phyloP scores from a whole-genome alignment of 1,140 invertebrate genomes.

The Drosophila ercepeae region DNA sequence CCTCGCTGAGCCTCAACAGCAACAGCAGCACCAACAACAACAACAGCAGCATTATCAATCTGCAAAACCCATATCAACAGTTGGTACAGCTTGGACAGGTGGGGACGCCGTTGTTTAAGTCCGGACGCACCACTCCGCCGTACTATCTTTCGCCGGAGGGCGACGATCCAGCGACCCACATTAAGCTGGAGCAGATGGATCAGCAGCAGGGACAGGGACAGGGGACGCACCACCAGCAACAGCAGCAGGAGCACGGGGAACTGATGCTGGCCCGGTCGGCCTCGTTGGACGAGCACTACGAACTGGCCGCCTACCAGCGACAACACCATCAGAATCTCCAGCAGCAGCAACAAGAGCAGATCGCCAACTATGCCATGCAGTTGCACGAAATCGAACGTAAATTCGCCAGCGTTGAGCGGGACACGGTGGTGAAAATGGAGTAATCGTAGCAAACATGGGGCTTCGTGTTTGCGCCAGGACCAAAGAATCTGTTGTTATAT shows the following conservation, averaged over 20 bases:
- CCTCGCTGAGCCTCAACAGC: constrained; percentile 50
- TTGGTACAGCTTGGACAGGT: constrained; percentile 47
- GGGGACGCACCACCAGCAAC: too few relatives aligned
- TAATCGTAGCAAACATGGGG: constrained; percentile 11
- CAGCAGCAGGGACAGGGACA: constrained; percentile 49
- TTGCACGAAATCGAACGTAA: constrained; percentile 71
- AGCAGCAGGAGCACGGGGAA: constrained; percentile 56
- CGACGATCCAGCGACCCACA: constrained; percentile 39
- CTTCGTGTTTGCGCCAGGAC: constrained; percentile 24
- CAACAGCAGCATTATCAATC: constrained; percentile 66
- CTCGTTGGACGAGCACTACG: constrained; percentile 70
- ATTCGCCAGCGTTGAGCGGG: constrained; percentile 63
- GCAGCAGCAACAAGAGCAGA: constrained; percentile 60
- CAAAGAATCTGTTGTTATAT: constrained; percentile 72
- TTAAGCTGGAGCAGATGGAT: constrained; percentile 64
- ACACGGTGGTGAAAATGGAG: constrained; percentile 80
- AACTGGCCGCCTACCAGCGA: constrained; percentile 59
- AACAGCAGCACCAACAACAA: constrained; percentile 39
- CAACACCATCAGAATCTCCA: constrained; percentile 61
- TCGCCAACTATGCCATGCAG: constrained; percentile 62
- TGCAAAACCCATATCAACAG: constrained; percentile 70
- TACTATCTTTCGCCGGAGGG: constrained; percentile 57
- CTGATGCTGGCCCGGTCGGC: constrained; percentile 60
- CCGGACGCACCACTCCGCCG: constrained; percentile 42
- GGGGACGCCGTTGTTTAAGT: constrained; percentile 59